Evolutionary conservation across 2,113 vertebrate species (phyloP).

Genomic region (Sinocyclocheilus anshuiensis): DNA sequence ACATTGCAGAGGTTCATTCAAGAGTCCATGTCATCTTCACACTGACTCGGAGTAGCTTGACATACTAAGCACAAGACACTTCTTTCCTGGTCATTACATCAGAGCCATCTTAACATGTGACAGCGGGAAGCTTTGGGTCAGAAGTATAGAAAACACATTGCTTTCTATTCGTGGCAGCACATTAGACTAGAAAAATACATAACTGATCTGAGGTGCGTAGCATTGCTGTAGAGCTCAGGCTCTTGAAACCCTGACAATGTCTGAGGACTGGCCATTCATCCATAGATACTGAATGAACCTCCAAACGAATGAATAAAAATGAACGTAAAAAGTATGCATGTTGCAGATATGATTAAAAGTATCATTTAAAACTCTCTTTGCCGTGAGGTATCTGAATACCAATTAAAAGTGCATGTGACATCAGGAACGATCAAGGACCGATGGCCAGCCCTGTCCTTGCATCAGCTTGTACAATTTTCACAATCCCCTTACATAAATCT

Average conservation of each 20-base stretch:
- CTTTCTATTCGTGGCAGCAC: constrained; percentile 57
- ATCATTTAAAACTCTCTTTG: constrained; percentile 32
- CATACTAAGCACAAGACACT: constrained; percentile 24
- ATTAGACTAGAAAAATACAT: constrained; percentile 63
- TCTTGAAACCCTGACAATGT: constrained; percentile 19
- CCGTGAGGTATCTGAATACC: constrained; percentile 39
- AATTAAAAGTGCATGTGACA: constrained; percentile 55
- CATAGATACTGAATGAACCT: constrained; percentile 16
- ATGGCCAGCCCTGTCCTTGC: constrained; percentile 47
- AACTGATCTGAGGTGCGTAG: constrained; percentile 40
- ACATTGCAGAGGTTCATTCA: constrained; percentile 13
- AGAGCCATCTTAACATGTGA: constrained; percentile 19
- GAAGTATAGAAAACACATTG: constrained; percentile 10
- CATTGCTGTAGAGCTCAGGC: constrained; percentile 12
- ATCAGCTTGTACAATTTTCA: constrained; percentile 43
- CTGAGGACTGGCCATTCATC: constrained; percentile 27
- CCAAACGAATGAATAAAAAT: neutral
- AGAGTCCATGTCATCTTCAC: constrained; percentile 28
- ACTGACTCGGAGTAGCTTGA: neutral
- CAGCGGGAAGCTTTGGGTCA: constrained; percentile 28
- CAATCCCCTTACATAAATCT: constrained; percentile 24
- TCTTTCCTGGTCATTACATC: constrained; percentile 24
- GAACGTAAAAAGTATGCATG: constrained; percentile 16
- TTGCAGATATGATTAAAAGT: constrained; percentile 24
- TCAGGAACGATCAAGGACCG: constrained; percentile 41